Base-by-base conservation (phyloP, 1,140 invertebrate genomes). In the Chrysoperla carnea region DNA sequence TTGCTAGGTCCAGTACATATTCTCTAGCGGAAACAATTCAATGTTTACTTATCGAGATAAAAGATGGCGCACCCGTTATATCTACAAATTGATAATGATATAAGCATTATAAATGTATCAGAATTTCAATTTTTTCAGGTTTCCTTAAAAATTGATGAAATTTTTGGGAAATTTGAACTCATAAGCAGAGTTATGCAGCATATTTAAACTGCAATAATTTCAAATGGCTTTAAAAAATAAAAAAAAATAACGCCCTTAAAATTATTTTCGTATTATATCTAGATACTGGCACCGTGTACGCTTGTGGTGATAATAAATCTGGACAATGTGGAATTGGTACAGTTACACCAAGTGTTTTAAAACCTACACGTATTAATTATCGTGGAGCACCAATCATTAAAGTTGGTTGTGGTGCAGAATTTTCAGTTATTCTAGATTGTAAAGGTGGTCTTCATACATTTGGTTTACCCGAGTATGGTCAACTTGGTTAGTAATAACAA, bases 401-500 rank as follows among this genome's bases (percentile, higher is more conserved):
- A 47, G 68, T 94, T 29, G 81, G 82, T 0, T 93, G 88, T 58
- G 91, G 91, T 6, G 87, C 77, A 3, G 90, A 94, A 44, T 95
- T 93, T 60, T 89, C 84, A 15, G 79, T 91, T 60, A 84, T 94
- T 38, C 59, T 92, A 15, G 89, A 94, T 57, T 78, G 84, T 42
- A 84, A 88, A 59, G 90, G 90, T 8, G 78, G 76, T 43, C 61
- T 94, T 8, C 84, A 89, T 59, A 87, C 88, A 0, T 95, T 94
- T 59, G 91, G 91, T 6, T 73, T 82, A 44, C 91, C 91, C 0
- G 89, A 94, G 54, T 89, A 89, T 62, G 91, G 91, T 4, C 87
- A 90, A 54, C 57, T 94, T 27, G 81, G 79, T 74, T 64, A 64
- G 52, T 44, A 36, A 27, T n/a, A 15, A 12, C 6, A n/a, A 29